Conservation (phyloP, 1,140 invertebrate species). For the fruit fly (Drosophila melanogaster) region DNA sequence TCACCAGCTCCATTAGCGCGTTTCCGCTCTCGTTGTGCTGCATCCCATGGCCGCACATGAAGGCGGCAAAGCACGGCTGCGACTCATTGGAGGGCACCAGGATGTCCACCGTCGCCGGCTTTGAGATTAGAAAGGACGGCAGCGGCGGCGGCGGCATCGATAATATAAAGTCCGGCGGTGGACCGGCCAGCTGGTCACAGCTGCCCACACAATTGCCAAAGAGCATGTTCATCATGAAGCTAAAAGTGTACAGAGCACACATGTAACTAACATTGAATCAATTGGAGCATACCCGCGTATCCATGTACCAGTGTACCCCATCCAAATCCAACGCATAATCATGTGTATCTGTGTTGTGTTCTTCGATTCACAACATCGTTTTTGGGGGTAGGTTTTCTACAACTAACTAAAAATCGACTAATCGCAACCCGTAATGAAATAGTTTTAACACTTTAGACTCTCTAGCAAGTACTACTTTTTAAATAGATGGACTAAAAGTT, state of each 20-base stretch:
- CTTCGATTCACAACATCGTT: constrained; percentile 15
- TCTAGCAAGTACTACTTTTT: not conserved
- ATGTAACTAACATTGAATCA: constrained; percentile 4
- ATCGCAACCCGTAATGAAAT: too few species aligned
- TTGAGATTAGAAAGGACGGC: constrained; percentile 88
- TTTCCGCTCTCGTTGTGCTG: constrained; percentile 86
- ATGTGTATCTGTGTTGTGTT: constrained; percentile 34
- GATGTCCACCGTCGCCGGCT: constrained; percentile 74
- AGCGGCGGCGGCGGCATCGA: constrained; percentile 92
- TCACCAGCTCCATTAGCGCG: constrained; percentile 90
- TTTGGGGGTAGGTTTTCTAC: constrained; percentile 30
- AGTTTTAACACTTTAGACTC: not conserved
- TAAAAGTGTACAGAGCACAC: not conserved
- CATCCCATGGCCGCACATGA: constrained; percentile 85
- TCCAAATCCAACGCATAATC: not conserved
- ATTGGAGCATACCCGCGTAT: constrained; percentile 10
- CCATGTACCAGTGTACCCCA: not conserved
- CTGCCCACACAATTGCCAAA: constrained; percentile 85
- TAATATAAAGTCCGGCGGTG: constrained; percentile 92
- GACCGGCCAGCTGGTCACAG: constrained; percentile 89
- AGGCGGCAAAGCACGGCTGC: constrained; percentile 86
- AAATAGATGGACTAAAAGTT: not conserved
- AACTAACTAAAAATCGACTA: not conserved
- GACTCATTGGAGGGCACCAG: constrained; percentile 85
- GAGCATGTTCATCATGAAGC: constrained; percentile 58